Conservation (phyloP, 2,797 vertebrate genomes). For the Girardinus metallicus region DNA sequence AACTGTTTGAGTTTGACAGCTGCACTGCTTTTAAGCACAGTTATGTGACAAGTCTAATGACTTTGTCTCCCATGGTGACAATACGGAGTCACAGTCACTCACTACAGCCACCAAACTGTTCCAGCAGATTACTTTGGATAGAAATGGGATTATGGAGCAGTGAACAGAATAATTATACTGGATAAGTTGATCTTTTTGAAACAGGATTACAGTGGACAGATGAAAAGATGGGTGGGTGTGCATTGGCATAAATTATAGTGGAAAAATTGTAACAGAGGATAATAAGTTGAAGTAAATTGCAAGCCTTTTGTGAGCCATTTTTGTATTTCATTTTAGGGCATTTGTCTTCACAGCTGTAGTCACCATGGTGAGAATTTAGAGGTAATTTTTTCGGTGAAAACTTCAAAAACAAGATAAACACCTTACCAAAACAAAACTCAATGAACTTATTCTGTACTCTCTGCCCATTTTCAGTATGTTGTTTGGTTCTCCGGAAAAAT, state of each 20-base stretch:
- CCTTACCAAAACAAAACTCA: neutral
- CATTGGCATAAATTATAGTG: conserved; percentile 3
- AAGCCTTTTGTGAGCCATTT: neutral
- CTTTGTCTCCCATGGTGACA: neutral
- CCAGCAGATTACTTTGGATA: conserved; percentile 3
- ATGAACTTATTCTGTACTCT: neutral
- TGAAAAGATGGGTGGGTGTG: conserved; percentile 1
- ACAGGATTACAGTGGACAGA: neutral
- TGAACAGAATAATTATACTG: conserved; percentile 6
- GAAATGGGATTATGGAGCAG: conserved; percentile 6
- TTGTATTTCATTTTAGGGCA: neutral
- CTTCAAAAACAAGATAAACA: neutral
- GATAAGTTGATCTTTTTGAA: neutral
- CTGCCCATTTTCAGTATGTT: neutral
- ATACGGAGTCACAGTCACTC: neutral
- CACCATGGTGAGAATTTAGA: neutral
- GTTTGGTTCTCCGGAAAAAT: neutral
- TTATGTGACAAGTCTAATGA: neutral
- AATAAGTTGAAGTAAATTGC: neutral
- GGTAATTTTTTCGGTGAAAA: neutral
- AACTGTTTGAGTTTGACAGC: neutral
- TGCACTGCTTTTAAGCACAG: neutral
- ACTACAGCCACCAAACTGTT: neutral
- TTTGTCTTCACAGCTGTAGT: conserved; percentile 3
- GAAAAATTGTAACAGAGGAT: neutral